Evolutionary conservation across 2,888 invertebrate species (phyloP).

Genomic region (Drosophila meridiana): DNA sequence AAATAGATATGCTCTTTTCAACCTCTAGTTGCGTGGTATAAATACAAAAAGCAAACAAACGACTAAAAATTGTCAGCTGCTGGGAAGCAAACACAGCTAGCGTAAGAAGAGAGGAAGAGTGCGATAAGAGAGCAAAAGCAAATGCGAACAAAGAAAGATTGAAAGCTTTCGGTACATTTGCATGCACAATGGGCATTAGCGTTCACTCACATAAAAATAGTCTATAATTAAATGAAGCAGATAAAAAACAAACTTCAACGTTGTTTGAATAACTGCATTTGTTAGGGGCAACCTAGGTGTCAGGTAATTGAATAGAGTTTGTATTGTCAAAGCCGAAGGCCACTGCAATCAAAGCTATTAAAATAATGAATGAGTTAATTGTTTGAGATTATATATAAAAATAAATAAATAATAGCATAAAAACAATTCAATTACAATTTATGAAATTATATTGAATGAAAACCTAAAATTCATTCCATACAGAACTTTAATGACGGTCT

Average conservation of each 20-base stretch:
- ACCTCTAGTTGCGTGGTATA: neutral
- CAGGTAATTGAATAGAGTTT: neutral
- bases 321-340: neutral
- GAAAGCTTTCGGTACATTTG: neutral
- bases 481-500: too few species aligned
- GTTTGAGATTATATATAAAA: neutral
- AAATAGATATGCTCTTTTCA: neutral
- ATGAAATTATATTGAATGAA: neutral
- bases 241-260: neutral
- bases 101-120: neutral
- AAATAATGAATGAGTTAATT: neutral
- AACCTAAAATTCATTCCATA: neutral
- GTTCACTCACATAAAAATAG: neutral
- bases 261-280: neutral
- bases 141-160: neutral
- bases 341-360: neutral
- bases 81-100: neutral
- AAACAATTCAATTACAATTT: neutral
- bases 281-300: neutral
- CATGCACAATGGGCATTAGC: neutral
- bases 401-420: too few species aligned
- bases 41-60: neutral
- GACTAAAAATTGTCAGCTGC: neutral
- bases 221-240: neutral
- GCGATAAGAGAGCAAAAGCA: slow-evolving; percentile 8